Evolutionary conservation across 2,113 vertebrate genomes (phyloP).

Genomic region (Mohoua ochrocephala): DNA sequence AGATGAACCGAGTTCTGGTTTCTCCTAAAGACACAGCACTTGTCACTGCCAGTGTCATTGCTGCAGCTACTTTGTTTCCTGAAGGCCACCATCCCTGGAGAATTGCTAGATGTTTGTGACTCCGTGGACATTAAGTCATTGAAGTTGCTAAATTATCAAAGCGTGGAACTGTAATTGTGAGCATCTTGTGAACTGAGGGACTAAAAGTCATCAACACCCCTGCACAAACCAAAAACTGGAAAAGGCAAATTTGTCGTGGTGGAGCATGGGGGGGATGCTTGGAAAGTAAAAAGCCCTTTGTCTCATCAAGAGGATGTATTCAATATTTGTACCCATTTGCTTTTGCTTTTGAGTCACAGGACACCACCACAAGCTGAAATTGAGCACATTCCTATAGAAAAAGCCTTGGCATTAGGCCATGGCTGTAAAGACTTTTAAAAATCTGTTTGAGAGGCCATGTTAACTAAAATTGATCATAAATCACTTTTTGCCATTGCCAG

Average conservation of each 20-base stretch:
- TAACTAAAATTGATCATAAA: conserved; percentile 58
- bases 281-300: background rate
- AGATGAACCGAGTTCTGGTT: background rate
- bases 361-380: background rate
- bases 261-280: background rate
- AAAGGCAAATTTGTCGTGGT: background rate
- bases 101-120: background rate
- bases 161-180: background rate
- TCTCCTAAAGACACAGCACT: background rate
- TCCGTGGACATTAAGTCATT: background rate
- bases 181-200: background rate
- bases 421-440: conserved; percentile 25
- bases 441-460: conserved; percentile 41
- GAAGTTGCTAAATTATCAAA: background rate
- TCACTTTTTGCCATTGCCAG: conserved; percentile 49
- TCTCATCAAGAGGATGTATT: background rate
- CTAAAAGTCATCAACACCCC: background rate
- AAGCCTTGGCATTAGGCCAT: background rate
- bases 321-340: background rate
- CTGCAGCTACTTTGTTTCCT: background rate
- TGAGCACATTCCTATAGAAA: background rate
- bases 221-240: background rate
- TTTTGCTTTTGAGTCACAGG: background rate
- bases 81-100: background rate
- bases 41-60: background rate